Conservation (phyloP, 2,888 invertebrate species). For the Cyaniris semiargus region DNA sequence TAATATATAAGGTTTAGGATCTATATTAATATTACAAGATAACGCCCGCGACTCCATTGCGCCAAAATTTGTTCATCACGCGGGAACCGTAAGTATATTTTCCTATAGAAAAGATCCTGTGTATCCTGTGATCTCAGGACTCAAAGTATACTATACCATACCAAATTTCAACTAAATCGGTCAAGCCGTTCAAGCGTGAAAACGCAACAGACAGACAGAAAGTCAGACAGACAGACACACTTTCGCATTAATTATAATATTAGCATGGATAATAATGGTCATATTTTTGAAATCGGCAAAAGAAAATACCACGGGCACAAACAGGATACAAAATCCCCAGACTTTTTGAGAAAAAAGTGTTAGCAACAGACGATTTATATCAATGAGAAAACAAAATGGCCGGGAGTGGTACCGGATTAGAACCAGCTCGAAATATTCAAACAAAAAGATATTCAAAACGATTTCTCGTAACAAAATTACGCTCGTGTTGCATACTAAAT, state of each 20-base stretch:
- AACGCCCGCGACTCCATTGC: too few species aligned
- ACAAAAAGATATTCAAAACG: conserved; percentile 14
- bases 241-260: not conserved
- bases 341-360: not conserved
- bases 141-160: too few species aligned
- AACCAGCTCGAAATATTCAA: conserved; percentile 19
- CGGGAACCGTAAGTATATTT: too few species aligned
- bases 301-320: not conserved
- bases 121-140: too few species aligned
- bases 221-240: not conserved
- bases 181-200: too few species aligned
- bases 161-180: too few species aligned
- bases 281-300: not conserved
- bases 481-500: not conserved
- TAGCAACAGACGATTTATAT: conserved; percentile 12
- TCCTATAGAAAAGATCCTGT: too few species aligned
- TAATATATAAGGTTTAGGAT: too few species aligned
- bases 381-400: conserved; percentile 19
- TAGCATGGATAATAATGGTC: not conserved
- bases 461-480: conserved; percentile 14
- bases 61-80: too few species aligned
- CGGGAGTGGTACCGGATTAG: conserved; percentile 26
- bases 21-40: too few species aligned
- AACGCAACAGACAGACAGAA: too few species aligned
- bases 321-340: not conserved